Evolutionary conservation across 2,797 vertebrate species (phyloP).

Genomic region (Pangasius mekongensis): DNA sequence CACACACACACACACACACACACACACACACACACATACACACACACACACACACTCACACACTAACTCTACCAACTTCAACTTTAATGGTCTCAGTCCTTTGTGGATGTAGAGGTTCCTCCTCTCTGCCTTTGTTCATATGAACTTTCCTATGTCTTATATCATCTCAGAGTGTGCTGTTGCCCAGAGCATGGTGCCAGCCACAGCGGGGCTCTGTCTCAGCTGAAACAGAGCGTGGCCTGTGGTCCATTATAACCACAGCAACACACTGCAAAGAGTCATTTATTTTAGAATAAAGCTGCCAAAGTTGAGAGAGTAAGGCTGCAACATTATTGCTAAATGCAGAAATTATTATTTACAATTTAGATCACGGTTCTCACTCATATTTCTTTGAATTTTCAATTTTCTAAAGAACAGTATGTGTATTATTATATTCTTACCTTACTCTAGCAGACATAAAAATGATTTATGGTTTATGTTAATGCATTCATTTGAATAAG

Average conservation of each 20-base stretch:
- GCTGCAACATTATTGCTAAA: neutral
- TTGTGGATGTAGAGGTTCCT: slow-evolving; percentile 7
- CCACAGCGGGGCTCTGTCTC: slow-evolving; percentile 50
- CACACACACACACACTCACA: neutral
- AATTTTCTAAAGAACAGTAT: no score
- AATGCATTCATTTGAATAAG: neutral
- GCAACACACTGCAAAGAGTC: slow-evolving; percentile 21
- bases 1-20: slow-evolving; percentile 6
- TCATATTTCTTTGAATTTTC: neutral
- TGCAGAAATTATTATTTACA: neutral
- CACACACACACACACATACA: neutral
- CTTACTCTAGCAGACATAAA: neutral
- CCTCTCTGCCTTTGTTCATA: slow-evolving; percentile 27
- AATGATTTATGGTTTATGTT: neutral
- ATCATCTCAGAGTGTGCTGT: slow-evolving; percentile 32
- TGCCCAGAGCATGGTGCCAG: slow-evolving; percentile 50
- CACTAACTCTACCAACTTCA: neutral
- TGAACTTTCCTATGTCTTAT: slow-evolving; percentile 35
- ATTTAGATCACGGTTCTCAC: neutral
- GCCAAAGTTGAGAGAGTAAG: neutral
- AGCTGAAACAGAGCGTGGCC: slow-evolving; percentile 41
- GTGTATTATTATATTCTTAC: neutral
- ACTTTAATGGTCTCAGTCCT: slow-evolving; percentile 20
- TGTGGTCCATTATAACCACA: slow-evolving; percentile 41
- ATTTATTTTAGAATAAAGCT: slow-evolving; percentile 45